Evolutionary conservation across 2,797 vertebrate species (phyloP), one percentile per base, ranked within the genome.

Genomic region (Knipowitschia caucasica): DNA sequence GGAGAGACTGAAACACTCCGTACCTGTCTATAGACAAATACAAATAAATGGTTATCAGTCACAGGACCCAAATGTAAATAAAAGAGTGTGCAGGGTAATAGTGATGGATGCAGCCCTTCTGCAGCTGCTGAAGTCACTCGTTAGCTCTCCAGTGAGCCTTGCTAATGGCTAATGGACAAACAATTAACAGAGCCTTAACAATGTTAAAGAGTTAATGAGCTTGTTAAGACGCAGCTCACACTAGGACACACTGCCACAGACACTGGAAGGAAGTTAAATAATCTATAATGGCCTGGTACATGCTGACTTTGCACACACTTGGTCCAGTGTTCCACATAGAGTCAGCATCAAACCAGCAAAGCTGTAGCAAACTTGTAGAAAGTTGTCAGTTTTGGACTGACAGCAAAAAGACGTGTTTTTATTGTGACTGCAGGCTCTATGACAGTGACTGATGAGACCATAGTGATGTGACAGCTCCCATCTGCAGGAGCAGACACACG

Each of bases 161-260:
- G 67, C 75, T 82, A 80, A 79, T 70, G 62, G 73, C 66, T 83
- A 78, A 84, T 81, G 84, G 78, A 73, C 84, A 81, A 80, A 84
- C 80, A 84, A 85, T 85, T 80, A 84, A 81, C 72, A 73, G 70
- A 67, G 69, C 70, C 73, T 79, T 78, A 82, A 84, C 56, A 26
- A 84, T 77, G 77, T 82, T 81, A 84, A 83, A 64, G 62, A 78
- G 78, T 62, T 80, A 84, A 86, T 76, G 76, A 79, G 79, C 67
- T 82, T 31, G 26, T 80, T 74, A 75, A 62, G 57, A 40, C 17
- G 15, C 57, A 49, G 49, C 55, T 33, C 54, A 12, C 9, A 36
- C 39, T 47, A 36, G 57, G 45, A 69, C 46, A 57, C 38, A 17
- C 30, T 12, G 14, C 33, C 24, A 46, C 35, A 55, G 7, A 12